A percentile compares a stretch with the other conserved stretches of the same genome.
Evolutionary conservation across 1,140 invertebrate genomes (phyloP).

Genomic region (Elymnias hypermnestra): DNA sequence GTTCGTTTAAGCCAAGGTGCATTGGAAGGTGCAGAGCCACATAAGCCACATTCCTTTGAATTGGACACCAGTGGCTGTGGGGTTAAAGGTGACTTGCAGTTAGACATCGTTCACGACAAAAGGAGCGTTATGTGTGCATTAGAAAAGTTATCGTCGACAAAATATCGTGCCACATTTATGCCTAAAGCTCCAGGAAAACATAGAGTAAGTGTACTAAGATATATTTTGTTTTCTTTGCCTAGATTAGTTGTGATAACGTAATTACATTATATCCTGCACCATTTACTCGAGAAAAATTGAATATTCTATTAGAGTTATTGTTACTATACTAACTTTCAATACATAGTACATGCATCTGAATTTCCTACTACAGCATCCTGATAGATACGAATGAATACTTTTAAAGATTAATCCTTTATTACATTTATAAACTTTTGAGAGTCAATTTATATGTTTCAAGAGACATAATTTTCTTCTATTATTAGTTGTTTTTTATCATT

Average conservation of each 20-base stretch:
- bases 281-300: too few relatives aligned
- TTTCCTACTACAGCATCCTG: too few relatives aligned
- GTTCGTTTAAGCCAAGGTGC: constrained; percentile 83
- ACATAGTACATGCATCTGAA: too few relatives aligned
- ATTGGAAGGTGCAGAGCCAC: constrained; percentile 85
- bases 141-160: constrained; percentile 87
- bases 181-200: constrained; percentile 94
- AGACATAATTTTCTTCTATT: too few relatives aligned
- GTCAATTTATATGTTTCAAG: too few relatives aligned
- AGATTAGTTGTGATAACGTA: too few relatives aligned
- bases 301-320: too few relatives aligned
- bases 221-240: too few relatives aligned
- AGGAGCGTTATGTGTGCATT: constrained; percentile 89
- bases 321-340: too few relatives aligned
- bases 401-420: background rate
- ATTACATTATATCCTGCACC: too few relatives aligned
- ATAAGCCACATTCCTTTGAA: constrained; percentile 87
- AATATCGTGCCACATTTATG: constrained; percentile 92
- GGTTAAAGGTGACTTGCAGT: constrained; percentile 90
- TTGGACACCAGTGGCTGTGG: constrained; percentile 85
- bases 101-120: constrained; percentile 92
- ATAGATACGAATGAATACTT: too few relatives aligned
- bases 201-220: constrained; percentile 79
- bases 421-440: background rate
- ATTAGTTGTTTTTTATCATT: too few relatives aligned